Base-by-base conservation (phyloP, 2,113 vertebrate species). In the Xiphophorus couchianus region DNA sequence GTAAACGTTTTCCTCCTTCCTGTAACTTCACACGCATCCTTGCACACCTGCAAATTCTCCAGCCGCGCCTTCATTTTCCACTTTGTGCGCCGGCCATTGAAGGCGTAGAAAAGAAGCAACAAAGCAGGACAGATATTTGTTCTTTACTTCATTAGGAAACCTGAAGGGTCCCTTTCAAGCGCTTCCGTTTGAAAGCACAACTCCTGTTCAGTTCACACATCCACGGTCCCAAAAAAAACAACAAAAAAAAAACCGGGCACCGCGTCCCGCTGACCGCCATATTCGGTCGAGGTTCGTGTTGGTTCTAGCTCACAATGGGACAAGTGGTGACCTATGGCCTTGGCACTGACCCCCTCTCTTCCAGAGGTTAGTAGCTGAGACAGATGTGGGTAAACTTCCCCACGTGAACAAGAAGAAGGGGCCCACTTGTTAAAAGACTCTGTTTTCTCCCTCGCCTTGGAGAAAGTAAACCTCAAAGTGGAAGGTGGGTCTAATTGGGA, bases 331-430 rank as follows among this genome's bases (percentile, higher is more conserved):
- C 92, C 94, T 89, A 79, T 92, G 91, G 86, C 90, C 86, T 87
- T 86, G 80, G 80, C 73, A 71, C 65, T 92, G 93, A 94, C 94
- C 93, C 86, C 51, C 79, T 91, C 91, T 92, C 91, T 93, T 92
- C 80, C 88, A 92, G 84, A 87, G 90, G 90, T 94, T 91, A 94
- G 90, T 90, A 84, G 81, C 86, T 82, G 89, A 91, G 88, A 94
- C 93, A 94, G 94, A 93, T 94, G 94, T 95, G 91, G 88, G 91
- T 94, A 95, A 93, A 94, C 93, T 94, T 92, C 92, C 87, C 78
- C 82, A 76, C 78, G 81, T 66, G 84, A 89, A 91, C 85, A 85
- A 84, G 78, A 93, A 93, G 94, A 88, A 78, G 90, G 83, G 91
- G 90, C 92, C 83, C 90, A 33, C 92, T 93, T 90, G 89, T 92